Evolutionary conservation across 2,797 vertebrate species (phyloP).

Genomic region (Phrynocephalus forsythii): DNA sequence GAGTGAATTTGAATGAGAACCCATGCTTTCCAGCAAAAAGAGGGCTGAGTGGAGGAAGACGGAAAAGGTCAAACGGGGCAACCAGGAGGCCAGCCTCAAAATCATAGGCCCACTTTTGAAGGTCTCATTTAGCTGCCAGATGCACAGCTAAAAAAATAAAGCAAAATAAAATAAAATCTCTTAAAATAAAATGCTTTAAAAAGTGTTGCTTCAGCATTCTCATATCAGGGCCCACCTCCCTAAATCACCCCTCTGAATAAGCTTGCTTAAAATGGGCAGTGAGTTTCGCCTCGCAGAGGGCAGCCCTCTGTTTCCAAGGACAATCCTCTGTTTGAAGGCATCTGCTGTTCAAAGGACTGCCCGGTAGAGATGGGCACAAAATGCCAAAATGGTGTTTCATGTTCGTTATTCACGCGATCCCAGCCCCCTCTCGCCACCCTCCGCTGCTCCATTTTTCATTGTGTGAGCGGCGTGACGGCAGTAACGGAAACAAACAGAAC

Average conservation of each 20-base stretch:
- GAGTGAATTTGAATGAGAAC: neutral
- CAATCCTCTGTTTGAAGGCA: neutral
- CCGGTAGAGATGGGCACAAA: neutral
- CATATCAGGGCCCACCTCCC: neutral
- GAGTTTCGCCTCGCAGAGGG: neutral
- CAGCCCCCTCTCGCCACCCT: too few species aligned
- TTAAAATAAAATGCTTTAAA: neutral
- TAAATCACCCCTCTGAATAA: neutral
- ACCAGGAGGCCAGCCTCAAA: neutral
- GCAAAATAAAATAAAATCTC: too few species aligned
- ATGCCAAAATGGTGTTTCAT: too few species aligned
- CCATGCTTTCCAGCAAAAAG: neutral
- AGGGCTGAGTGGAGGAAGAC: neutral
- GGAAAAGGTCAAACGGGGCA: neutral
- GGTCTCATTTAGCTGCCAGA: neutral
- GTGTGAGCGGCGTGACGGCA: too few species aligned
- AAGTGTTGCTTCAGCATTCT: neutral
- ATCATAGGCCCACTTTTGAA: neutral
- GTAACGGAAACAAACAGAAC: too few species aligned
- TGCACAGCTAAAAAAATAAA: too few species aligned
- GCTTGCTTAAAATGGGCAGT: neutral
- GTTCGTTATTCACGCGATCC: too few species aligned
- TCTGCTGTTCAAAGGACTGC: neutral
- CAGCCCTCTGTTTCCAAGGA: neutral
- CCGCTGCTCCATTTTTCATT: too few species aligned